These are phyloP conservation scores for Amblyjoppa proteus DNA, from an alignment of 2,888 invertebrate species.

Conservation along the genomic window DNA sequence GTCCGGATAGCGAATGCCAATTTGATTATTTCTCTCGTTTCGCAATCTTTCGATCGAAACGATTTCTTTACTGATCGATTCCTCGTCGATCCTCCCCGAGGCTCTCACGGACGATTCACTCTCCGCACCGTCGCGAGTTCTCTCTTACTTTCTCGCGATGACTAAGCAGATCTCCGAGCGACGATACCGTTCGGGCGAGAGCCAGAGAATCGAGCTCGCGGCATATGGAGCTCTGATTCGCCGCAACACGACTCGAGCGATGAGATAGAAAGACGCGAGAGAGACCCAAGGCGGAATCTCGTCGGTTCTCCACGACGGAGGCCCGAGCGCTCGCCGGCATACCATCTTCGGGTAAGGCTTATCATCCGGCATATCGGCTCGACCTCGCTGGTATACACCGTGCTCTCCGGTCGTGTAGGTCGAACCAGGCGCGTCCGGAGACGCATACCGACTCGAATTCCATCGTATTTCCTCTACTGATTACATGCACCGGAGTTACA, in stretches of 20 bases:
- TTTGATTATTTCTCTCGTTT: background rate
- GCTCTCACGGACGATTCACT: constrained; percentile 44
- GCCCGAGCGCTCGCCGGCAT: constrained; percentile 74
- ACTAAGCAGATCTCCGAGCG: constrained; percentile 76
- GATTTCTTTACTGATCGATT: constrained; percentile 14
- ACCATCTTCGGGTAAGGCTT: constrained; percentile 80
- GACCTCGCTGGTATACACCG: constrained; percentile 63
- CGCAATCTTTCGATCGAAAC: constrained; percentile 11
- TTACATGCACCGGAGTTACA: constrained; percentile 74
- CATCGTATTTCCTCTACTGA: constrained; percentile 81
- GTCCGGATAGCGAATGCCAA: background rate
- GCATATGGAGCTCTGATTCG: constrained; percentile 73
- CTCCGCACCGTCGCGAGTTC: constrained; percentile 2
- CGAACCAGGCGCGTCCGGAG: constrained; percentile 74
- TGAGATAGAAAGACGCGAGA: constrained; percentile 32
- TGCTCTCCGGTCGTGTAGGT: constrained; percentile 66
- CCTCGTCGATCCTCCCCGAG: background rate
- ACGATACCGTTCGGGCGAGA: constrained; percentile 73
- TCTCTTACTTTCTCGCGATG: constrained; percentile 71
- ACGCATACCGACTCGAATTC: constrained; percentile 80
- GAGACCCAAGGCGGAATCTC: constrained; percentile 42
- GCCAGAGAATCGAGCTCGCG: constrained; percentile 65
- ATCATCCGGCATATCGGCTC: constrained; percentile 67
- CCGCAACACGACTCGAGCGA: constrained; percentile 43
- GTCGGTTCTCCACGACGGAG: constrained; percentile 41